Base-by-base conservation (phyloP, 2,797 vertebrate species). In the Acanthornis magna region DNA sequence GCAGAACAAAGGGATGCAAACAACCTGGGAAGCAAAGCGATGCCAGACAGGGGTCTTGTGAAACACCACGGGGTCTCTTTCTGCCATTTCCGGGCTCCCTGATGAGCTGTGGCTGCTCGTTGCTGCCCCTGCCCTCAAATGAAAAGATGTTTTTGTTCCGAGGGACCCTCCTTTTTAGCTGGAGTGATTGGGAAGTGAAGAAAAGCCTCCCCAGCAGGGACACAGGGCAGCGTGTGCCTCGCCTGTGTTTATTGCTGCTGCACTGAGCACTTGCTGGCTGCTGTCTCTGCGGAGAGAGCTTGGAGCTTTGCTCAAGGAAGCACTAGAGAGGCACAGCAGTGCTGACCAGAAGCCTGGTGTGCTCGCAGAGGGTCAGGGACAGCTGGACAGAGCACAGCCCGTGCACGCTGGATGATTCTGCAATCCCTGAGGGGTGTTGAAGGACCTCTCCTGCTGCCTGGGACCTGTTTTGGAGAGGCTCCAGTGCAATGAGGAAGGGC, bases 1-100 rank as follows among this genome's bases (percentile, higher is more conserved):
- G 51, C 47, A 62, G 73, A 96, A 88, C 84, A 94, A 91, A 91
- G 78, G 55, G 51, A 89, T 34, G 60, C 68, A 83, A 83, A 80
- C 53, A 65, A 47, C 67, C 89, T 51, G 89, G 29, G 45, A 80
- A 38, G 53, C 51, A 47, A 58, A 70, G 48, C 55, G 51, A 72
- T 60, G 47, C 0, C 1, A 60, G 66, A 22, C 36, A 17, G 68
- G 30, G 58, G 47, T 45, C 77, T 91, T 45, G 66, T 53, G 40
- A 78, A 91, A 66, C 40, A 51, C 36, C 50, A 14, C 1, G 0
- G 12, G 16, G 15, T 14, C 34, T 63, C 18, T 26, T 32, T 54
- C 62, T 21, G 29, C 32, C 9, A 0, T 38, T 79, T 60, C 21
- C 2, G 32, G 40, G 71, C 68, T 91, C 54, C 63, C 51, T 53